Evolutionary conservation across 2,888 invertebrate genomes (phyloP).

Genomic region (Limnephilus rhombicus): DNA sequence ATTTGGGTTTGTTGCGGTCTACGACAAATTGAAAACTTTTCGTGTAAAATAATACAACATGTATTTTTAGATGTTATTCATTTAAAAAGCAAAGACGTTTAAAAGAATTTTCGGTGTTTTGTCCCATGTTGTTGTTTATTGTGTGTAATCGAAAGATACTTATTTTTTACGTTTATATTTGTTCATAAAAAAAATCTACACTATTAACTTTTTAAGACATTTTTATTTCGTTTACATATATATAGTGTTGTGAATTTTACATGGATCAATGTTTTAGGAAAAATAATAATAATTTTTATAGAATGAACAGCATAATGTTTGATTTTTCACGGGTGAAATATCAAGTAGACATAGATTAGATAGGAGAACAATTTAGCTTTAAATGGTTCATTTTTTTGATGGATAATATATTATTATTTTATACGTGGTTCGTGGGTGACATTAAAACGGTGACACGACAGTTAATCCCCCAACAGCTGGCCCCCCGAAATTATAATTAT

Average conservation of each 20-base stretch:
- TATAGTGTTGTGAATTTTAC: too few species aligned
- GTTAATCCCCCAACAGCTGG: too few species aligned
- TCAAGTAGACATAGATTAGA: neutral
- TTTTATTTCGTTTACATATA: too few species aligned
- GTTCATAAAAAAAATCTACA: too few species aligned
- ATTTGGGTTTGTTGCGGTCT: neutral
- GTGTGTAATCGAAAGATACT: neutral
- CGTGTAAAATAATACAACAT: neutral
- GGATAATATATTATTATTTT: too few species aligned
- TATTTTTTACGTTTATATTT: neutral
- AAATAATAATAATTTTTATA: too few species aligned
- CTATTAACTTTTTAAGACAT: too few species aligned
- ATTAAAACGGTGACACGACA: too few species aligned
- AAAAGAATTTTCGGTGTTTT: neutral
- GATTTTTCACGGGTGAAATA: neutral
- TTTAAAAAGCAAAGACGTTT: neutral
- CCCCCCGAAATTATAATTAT: too few species aligned
- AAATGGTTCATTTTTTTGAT: too few species aligned
- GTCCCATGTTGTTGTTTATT: neutral
- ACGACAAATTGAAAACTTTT: neutral
- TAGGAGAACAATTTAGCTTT: neutral
- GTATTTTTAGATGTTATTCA: neutral
- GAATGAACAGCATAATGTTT: neutral
- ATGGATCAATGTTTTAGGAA: too few species aligned
- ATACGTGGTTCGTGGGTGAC: too few species aligned